Base-by-base conservation (phyloP, 2,113 vertebrate species). In the Ginglymostoma cirratum region DNA sequence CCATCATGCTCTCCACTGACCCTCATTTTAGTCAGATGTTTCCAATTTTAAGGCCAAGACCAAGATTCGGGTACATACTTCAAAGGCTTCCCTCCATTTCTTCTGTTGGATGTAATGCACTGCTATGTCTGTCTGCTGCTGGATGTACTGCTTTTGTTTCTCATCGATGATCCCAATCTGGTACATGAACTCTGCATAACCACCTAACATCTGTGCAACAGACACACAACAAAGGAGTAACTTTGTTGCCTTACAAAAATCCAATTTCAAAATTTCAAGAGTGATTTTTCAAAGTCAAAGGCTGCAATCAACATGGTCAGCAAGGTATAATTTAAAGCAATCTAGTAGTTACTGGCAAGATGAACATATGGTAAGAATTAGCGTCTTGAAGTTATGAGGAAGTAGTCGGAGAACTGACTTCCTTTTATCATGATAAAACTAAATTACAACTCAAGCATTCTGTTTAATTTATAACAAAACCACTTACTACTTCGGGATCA, bases 401-500 rank as follows among this genome's bases (percentile, higher is more conserved):
- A 97, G 96, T 95, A 96, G 96, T 65, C 96, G 95, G 66, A 78
- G 76, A 96, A 96, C 96, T n/a, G 61, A 80, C 93, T 94, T 96
- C 27, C 21, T 96, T 96, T 96, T 86, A 96, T 96, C 30, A 30
- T 96, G 96, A 87, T 70, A 96, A 67, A 17, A 55, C 65, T 96
- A 96, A 85, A 96, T 96, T 95, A 96, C 96, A 95, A 96, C 92
- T 96, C 96, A 96, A 5, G 0, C 34, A 96, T 38, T 96, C 93
- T 96, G 90, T 83, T 96, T 96, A 96, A 96, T 96, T 95, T 85
- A 55, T 61, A 94, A 78, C 95, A 96, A 95, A 96, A 96, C 38
- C 89, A 96, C 97, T 4, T 96, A 98, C 98, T 96, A 98, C 69
- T 96, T 98, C 98, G 52, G 98, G 98, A 96, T 99, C 98, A 96